Evolutionary conservation across 2,888 invertebrate species (phyloP), one percentile per base, ranked within the genome.

Genomic region (Lithodes maja): DNA sequence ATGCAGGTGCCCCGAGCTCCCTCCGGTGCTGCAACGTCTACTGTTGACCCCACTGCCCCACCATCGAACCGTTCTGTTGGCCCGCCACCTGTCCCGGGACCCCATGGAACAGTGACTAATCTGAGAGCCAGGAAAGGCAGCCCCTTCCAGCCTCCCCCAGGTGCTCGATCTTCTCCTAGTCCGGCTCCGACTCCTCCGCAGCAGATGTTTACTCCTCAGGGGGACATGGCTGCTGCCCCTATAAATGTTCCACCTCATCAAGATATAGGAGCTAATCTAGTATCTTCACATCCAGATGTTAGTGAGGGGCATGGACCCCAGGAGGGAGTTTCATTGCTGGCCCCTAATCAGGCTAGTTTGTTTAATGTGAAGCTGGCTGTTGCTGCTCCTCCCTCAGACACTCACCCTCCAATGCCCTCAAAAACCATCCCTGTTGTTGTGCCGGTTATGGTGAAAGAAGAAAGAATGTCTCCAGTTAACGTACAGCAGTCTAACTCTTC

Each of bases 111-210:
- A 61, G 86, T 89, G 33, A 77, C 83, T 54, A 86, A 75, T 69
- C 78, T 91, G 7, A 87, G 80, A 54, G 89, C 90, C 49, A 83
- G 91, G n/a, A 90, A 89, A 77, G 90, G 91, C 5, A 91, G 91
- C 75, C 91, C 91, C 55, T 91, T 91, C 83, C 91, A 91, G 61
- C 91, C 91, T n/a, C 90, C 89, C 2, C 3, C 55, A 17, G 55
- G 52, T 9, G 85, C 74, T 49, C 83, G 3, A n/a, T 61, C 55
- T 7, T 53, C 78, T 2, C 61, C 69, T 3, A 7, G 52, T 7
- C 79, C 69, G 5, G 5, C 80, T 17, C 49, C 83, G 12, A 17
- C 68, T 2, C 12, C n/a, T n/a, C 71, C 74, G 52, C 74, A 75
- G 9, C 55, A 61, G 50, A 33, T 83, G 2, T 7, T 85, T 79